A percentile compares a stretch with the other conserved stretches of the same genome.
phyloP scores from a whole-genome alignment of 2,888 invertebrate genomes.

The Augochlorella aurata region DNA sequence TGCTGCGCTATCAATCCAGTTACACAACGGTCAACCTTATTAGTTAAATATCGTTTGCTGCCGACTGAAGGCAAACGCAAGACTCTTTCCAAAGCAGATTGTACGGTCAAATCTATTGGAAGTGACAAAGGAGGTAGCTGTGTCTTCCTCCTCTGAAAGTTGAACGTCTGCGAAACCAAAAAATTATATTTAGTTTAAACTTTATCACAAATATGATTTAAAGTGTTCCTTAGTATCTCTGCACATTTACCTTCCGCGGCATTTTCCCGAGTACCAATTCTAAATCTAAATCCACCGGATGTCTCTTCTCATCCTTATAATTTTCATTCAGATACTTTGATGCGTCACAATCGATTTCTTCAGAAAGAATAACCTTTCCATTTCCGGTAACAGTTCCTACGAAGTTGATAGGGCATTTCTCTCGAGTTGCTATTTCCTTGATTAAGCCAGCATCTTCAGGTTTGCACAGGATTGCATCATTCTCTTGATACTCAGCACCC shows the following conservation, averaged over 20 bases:
- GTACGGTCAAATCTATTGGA: slow-evolving; percentile 85
- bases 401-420: slow-evolving; percentile 95
- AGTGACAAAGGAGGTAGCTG: slow-evolving; percentile 84
- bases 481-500: slow-evolving; percentile 99
- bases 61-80: slow-evolving; percentile 94
- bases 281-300: slow-evolving; percentile 94
- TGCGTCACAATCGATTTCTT: slow-evolving; percentile 84
- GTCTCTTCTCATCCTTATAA: slow-evolving; percentile 81
- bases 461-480: slow-evolving; percentile 92
- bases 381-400: slow-evolving; percentile 96
- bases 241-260: slow-evolving; percentile 86
- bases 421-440: slow-evolving; percentile 89
- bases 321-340: slow-evolving; percentile 79
- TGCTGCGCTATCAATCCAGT: slow-evolving; percentile 98
- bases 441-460: slow-evolving; percentile 86
- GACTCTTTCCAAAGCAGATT: slow-evolving; percentile 89
- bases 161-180: slow-evolving; percentile 83
- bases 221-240: neutral
- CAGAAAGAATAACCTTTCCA: slow-evolving; percentile 89
- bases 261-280: slow-evolving; percentile 94
- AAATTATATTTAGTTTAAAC: neutral
- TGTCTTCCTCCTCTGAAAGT: slow-evolving; percentile 83
- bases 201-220: neutral
- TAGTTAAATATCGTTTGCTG: slow-evolving; percentile 97
- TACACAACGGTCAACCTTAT: slow-evolving; percentile 97